Evolutionary conservation across 2,797 vertebrate species (phyloP), one percentile per base, ranked within the genome.

Genomic region (Melanogrammus aeglefinus): DNA sequence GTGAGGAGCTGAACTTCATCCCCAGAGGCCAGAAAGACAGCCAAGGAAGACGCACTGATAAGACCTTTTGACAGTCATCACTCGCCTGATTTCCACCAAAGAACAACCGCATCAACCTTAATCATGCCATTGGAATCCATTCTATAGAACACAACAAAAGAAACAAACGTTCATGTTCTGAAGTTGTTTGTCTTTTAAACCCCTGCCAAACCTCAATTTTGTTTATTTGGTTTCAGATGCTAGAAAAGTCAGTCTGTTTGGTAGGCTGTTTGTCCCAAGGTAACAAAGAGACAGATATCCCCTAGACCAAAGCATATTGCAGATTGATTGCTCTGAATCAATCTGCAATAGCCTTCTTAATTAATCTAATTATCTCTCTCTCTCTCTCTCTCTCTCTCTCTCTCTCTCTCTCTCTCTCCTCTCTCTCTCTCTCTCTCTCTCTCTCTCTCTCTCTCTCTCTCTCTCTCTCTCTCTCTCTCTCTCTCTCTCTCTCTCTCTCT

Each of bases 401-500:
- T 63, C 57, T 63, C n/a, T n/a, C 51, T 13, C 18, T 85, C 74
- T 10, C 14, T 72, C 24, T 31, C 66, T 73, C 31, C 31, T 73
- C 71, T 73, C 71, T 73, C 33, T 73, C 80, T 89, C 76, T 76
- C 51, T 63, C 6, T 74, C 57, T 14, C 2, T 79, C 88, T 89
- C 82, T 86, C 70, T 73, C 31, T 73, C 14, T 73, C 71, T 73
- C 72, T 73, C 72, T 73, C 80, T 89, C 76, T 76, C 57, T 63
- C 57, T 63, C n/a, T n/a, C 51, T 18, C 66, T 73, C 31, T 73
- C 31, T 73, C 66, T 73, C 31, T 73, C 31, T 73, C 71, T 73
- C 71, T 73, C 71, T 73, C 80, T 89, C 76, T 76, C 51, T 63
- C 21, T 74, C 69, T 14, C 3, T 79, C 88, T 89, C 82, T 86